These are phyloP conservation scores for Lepilemur ruficaudatus DNA, from an alignment of 2,797 vertebrate genomes.

Conservation along the genomic window DNA sequence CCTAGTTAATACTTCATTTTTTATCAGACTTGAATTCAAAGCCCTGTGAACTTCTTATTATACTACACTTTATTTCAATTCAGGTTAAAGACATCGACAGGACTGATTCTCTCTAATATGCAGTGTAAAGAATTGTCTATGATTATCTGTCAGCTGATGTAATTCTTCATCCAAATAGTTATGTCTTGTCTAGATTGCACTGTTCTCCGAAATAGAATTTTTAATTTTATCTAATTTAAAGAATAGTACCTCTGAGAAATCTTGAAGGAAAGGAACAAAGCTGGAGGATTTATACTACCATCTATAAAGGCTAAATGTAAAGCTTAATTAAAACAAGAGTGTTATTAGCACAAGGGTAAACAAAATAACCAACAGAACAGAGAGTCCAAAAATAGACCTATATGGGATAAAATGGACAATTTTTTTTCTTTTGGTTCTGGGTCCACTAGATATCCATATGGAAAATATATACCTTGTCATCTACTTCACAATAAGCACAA, in stretches of 20 bases:
- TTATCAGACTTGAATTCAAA: not conserved
- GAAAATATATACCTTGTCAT: not conserved
- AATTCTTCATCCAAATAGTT: not conserved
- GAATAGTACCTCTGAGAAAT: not conserved
- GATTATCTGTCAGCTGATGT: not conserved
- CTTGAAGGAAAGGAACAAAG: constrained; percentile 22
- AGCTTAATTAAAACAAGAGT: not conserved
- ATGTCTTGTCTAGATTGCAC: not conserved
- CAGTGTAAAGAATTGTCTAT: not conserved
- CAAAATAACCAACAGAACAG: not conserved
- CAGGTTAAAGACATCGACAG: not conserved
- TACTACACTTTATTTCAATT: not conserved
- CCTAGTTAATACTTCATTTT: not conserved
- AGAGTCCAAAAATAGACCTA: not conserved
- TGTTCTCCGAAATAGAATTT: constrained; percentile 1
- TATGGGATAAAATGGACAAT: not conserved
- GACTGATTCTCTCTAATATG: not conserved
- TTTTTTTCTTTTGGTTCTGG: not conserved
- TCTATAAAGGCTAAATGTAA: not conserved
- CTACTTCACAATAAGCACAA: not conserved
- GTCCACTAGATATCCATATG: not conserved
- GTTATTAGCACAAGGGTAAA: not conserved
- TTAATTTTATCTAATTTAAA: constrained; percentile 35
- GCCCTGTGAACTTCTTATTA: not conserved
- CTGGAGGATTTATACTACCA: not conserved